A percentile compares a stretch with the other conserved stretches of the same genome.
phyloP scores from a whole-genome alignment of 2,113 vertebrate species.

The Pogona vitticeps region DNA sequence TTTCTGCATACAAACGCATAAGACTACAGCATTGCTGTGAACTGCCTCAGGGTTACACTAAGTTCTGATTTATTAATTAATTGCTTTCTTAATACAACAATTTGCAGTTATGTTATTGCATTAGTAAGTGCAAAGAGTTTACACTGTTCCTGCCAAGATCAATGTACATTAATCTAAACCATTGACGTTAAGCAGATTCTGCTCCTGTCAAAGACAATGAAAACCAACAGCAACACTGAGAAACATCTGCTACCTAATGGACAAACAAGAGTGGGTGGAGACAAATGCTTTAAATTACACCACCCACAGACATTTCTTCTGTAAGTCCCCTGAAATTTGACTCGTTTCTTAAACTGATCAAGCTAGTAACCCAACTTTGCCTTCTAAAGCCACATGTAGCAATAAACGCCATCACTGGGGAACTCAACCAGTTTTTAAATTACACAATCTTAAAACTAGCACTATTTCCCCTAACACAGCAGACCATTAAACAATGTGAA shows the following conservation, averaged over 20 bases:
- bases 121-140: slow-evolving; percentile 62
- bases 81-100: slow-evolving; percentile 73
- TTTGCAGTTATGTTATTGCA: slow-evolving; percentile 56
- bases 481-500: neutral
- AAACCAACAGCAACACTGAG: slow-evolving; percentile 55
- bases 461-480: neutral
- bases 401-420: neutral
- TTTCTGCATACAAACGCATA: slow-evolving; percentile 46
- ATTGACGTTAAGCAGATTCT: slow-evolving; percentile 72
- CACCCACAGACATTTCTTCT: slow-evolving; percentile 35
- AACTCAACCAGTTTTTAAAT: slow-evolving; percentile 17
- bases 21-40: slow-evolving; percentile 42
- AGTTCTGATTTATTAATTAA: slow-evolving; percentile 75
- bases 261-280: slow-evolving; percentile 4
- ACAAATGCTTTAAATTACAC: slow-evolving; percentile 9
- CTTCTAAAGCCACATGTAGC: slow-evolving; percentile 2
- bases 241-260: slow-evolving; percentile 68
- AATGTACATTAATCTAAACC: slow-evolving; percentile 74
- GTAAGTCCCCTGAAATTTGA: neutral
- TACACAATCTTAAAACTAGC: slow-evolving; percentile 21
- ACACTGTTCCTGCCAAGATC: slow-evolving; percentile 75
- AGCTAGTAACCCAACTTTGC: neutral
- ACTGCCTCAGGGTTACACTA: slow-evolving; percentile 53
- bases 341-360: slow-evolving; percentile 11
- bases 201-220: slow-evolving; percentile 72